These are phyloP conservation scores for Aplochiton taeniatus DNA, from an alignment of 2,797 vertebrate species.

Conservation along the genomic window DNA sequence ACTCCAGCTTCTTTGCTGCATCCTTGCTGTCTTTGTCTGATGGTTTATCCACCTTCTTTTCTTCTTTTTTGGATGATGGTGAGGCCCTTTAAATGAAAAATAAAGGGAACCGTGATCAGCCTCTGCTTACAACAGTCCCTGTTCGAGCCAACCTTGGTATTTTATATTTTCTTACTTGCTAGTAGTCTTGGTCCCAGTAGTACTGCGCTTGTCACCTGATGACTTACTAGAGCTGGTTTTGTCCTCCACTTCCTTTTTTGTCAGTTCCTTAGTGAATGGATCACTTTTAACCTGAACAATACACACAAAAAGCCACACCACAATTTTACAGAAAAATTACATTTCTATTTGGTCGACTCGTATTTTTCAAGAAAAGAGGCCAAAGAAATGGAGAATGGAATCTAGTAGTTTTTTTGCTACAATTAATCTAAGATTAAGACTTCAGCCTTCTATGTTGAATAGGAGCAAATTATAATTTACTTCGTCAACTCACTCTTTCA, in stretches of 20 bases:
- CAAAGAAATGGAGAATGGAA: not conserved
- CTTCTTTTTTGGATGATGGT: constrained; percentile 87
- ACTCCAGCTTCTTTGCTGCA: constrained; percentile 81
- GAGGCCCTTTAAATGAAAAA: constrained; percentile 75
- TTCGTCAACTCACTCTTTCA: constrained; percentile 83
- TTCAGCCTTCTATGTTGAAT: not conserved
- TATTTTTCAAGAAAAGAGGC: not conserved
- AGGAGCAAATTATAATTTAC: not conserved
- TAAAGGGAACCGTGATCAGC: not conserved
- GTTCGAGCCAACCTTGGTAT: no score
- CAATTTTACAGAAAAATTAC: not conserved
- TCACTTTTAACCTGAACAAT: constrained; percentile 88
- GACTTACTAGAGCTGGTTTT: constrained; percentile 81
- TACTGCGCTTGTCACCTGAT: constrained; percentile 83
- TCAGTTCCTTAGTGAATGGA: constrained; percentile 91
- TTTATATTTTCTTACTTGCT: constrained; percentile 70
- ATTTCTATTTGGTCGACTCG: no score
- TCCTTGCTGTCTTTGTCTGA: constrained; percentile 92
- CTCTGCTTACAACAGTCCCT: not conserved
- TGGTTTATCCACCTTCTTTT: constrained; percentile 92
- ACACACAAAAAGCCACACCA: not conserved
- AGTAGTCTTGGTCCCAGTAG: constrained; percentile 75
- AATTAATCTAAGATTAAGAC: no score
- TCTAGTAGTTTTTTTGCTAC: no score
- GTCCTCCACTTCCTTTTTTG: constrained; percentile 92